Evolutionary conservation across 2,113 vertebrate species (phyloP).

Genomic region (Phalacrocorax carbo): DNA sequence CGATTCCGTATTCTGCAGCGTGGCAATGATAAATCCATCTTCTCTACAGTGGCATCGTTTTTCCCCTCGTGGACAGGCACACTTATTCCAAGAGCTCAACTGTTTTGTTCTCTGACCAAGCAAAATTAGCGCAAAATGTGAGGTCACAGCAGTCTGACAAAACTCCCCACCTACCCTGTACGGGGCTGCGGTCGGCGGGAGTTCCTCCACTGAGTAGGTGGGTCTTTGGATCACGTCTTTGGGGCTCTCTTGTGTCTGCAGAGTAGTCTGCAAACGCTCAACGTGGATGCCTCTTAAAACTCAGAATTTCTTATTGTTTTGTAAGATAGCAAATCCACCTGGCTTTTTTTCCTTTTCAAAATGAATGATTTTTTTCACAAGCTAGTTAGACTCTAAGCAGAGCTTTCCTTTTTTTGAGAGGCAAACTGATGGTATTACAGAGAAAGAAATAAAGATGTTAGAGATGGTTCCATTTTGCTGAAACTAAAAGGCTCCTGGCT

Average conservation of each 20-base stretch:
- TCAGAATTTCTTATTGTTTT: neutral
- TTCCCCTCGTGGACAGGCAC: neutral
- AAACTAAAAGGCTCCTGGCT: slow-evolving; percentile 52
- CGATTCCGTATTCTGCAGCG: accelerated
- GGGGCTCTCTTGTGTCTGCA: neutral
- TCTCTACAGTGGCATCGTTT: neutral
- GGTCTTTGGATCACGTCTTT: neutral
- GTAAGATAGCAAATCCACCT: neutral
- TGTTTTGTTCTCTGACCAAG: neutral
- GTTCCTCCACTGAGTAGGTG: neutral
- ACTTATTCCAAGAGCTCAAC: neutral
- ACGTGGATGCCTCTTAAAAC: neutral
- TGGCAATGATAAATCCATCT: neutral
- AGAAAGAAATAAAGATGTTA: slow-evolving; percentile 10
- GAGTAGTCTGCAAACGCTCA: neutral
- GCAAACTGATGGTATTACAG: accelerated
- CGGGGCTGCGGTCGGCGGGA: neutral
- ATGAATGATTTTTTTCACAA: neutral
- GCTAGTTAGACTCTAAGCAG: neutral
- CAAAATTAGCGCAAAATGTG: neutral
- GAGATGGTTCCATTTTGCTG: neutral
- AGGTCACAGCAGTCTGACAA: neutral
- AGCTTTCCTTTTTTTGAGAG: neutral
- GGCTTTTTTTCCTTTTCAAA: neutral
- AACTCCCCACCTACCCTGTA: accelerated